Percentiles rank a stretch among this genome's conserved stretches.
Evolutionary conservation across 2,797 vertebrate genomes (phyloP).

Genomic region (Brachyrhaphis roseni): DNA sequence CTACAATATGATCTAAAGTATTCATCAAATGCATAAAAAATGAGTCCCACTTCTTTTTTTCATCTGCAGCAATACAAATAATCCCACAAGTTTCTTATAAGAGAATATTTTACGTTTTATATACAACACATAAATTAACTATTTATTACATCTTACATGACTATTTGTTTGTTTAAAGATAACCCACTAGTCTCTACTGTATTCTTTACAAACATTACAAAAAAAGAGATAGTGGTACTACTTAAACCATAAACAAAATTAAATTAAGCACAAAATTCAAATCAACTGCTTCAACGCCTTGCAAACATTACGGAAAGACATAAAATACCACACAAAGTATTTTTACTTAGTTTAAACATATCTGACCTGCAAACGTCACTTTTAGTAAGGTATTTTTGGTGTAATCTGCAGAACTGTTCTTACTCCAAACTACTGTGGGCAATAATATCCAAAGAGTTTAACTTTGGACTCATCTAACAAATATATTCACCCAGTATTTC

Average conservation of each 20-base stretch:
- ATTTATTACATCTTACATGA: neutral
- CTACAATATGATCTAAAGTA: neutral
- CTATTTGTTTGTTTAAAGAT: too few relatives aligned
- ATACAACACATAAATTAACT: neutral
- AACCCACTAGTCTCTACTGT: too few relatives aligned
- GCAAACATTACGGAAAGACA: too few relatives aligned
- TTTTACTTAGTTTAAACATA: neutral
- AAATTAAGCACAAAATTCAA: too few relatives aligned
- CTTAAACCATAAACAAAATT: too few relatives aligned
- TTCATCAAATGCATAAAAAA: constrained; percentile 12
- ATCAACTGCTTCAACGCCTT: too few relatives aligned
- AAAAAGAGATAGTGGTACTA: too few relatives aligned
- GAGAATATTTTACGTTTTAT: neutral
- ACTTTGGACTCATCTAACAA: neutral
- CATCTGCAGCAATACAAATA: constrained; percentile 3
- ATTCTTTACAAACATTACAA: too few relatives aligned
- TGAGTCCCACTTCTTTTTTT: neutral
- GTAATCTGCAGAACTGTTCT: neutral
- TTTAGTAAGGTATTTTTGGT: neutral
- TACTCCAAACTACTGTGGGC: neutral
- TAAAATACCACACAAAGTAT: too few relatives aligned
- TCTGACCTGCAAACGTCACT: neutral
- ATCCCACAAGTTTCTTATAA: neutral
- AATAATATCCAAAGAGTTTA: neutral
- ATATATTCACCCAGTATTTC: neutral